A percentile compares a stretch with the other conserved stretches of the same genome.
Conservation (phyloP, 2,797 vertebrate genomes). For the Coccyzus lansbergi region DNA sequence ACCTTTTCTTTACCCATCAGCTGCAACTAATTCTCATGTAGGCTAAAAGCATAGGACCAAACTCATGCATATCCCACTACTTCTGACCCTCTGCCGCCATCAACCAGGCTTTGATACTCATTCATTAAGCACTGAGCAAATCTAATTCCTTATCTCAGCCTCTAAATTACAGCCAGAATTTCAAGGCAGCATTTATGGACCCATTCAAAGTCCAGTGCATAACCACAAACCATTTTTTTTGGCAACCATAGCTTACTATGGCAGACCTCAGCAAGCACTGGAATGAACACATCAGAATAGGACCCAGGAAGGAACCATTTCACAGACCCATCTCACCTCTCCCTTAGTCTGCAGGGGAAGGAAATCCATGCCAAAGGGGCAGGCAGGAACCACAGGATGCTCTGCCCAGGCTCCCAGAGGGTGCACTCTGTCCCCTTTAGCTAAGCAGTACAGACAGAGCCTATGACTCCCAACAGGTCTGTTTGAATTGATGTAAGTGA, state of each 20-base stretch:
- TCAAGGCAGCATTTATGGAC: neutral
- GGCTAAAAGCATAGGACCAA: neutral
- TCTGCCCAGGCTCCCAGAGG: neutral
- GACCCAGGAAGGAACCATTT: neutral
- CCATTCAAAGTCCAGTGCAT: neutral
- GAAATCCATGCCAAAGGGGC: neutral
- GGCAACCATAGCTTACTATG: neutral
- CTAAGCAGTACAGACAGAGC: neutral
- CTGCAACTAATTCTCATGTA: accelerated
- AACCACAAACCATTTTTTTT: neutral
- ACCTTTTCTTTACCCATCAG: neutral
- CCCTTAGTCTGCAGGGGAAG: neutral
- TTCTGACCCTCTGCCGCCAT: neutral
- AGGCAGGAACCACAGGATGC: neutral
- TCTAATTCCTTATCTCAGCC: neutral
- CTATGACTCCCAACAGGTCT: neutral
- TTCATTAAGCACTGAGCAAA: neutral
- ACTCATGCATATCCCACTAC: neutral
- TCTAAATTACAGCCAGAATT: neutral
- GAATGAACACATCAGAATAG: neutral
- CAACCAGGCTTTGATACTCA: neutral
- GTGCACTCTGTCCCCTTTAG: neutral
- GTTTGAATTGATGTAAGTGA: neutral
- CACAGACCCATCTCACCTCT: neutral
- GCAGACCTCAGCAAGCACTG: neutral